Percentiles rank a stretch among this genome's conserved stretches.
phyloP scores from a whole-genome alignment of 2,113 vertebrate genomes.

The Burhinus oedicnemus region DNA sequence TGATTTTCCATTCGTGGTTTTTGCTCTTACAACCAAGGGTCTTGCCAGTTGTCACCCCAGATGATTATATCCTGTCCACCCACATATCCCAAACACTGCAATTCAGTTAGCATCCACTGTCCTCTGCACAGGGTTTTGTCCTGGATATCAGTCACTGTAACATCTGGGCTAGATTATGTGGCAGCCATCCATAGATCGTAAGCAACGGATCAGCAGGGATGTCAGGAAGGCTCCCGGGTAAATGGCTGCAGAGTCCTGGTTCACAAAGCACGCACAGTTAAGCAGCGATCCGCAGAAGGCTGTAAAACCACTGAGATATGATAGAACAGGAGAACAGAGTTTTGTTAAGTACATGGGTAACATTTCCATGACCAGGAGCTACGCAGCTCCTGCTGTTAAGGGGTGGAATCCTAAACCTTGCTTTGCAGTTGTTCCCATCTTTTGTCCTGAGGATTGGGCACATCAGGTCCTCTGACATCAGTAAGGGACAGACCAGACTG shows the following conservation, averaged over 20 bases:
- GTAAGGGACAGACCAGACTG: background rate
- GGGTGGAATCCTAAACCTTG: background rate
- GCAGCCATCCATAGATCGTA: background rate
- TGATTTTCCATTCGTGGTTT: background rate
- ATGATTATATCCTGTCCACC: background rate
- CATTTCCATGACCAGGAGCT: background rate
- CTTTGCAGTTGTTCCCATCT: background rate
- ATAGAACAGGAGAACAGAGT: too few species aligned
- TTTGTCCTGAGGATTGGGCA: background rate
- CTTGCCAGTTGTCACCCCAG: background rate
- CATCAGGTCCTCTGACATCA: background rate
- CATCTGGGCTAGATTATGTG: rapidly evolving
- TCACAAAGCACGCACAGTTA: background rate
- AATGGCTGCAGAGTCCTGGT: background rate
- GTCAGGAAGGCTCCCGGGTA: background rate
- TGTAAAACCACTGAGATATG: background rate
- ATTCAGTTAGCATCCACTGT: background rate
- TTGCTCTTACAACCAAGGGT: background rate
- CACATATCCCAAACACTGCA: too few species aligned
- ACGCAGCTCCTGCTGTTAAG: background rate
- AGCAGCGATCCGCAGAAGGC: background rate
- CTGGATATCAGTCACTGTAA: background rate
- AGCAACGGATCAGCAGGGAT: background rate
- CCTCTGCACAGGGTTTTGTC: background rate
- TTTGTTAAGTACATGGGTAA: background rate